These are phyloP conservation scores for Heliopora coerulea DNA, from an alignment of 92 coral and sea anemone species.

Conservation along the genomic window DNA sequence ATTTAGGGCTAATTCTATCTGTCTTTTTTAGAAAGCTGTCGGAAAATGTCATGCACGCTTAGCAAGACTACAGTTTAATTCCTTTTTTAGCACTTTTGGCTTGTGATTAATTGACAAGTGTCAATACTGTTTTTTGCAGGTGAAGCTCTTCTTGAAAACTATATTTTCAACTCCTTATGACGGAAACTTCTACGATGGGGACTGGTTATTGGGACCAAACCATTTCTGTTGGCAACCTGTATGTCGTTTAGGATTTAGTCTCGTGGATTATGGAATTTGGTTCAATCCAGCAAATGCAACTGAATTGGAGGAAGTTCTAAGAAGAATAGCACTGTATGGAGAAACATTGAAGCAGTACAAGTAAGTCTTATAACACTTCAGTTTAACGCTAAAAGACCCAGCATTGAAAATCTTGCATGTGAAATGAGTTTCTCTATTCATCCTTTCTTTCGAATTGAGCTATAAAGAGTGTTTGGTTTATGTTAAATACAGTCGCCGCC, in stretches of 20 bases:
- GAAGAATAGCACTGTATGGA: conserved; percentile 46
- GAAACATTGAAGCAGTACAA: conserved; percentile 60
- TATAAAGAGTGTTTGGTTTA: too few species aligned
- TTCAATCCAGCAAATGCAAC: conserved; percentile 46
- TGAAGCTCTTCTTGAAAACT: conserved; percentile 55
- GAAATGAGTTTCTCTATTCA: too few species aligned
- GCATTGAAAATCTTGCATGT: too few species aligned
- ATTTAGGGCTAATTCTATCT: too few species aligned
- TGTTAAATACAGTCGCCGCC: too few species aligned
- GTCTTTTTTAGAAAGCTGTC: too few species aligned
- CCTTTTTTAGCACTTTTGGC: too few species aligned
- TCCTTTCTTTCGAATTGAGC: too few species aligned
- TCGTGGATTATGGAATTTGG: neutral
- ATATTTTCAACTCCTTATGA: conserved; percentile 68
- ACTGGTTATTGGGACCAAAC: conserved; percentile 87
- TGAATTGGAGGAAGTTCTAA: conserved; percentile 50
- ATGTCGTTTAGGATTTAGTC: conserved; percentile 24
- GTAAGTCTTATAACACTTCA: conserved; percentile 1
- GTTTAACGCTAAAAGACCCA: too few species aligned
- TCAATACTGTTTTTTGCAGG: conserved; percentile 8
- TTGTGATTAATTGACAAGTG: too few species aligned
- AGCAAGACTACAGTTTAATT: too few species aligned
- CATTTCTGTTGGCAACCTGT: conserved; percentile 81
- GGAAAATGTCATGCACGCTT: too few species aligned
- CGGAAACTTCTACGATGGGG: conserved; percentile 75